phyloP scores from a whole-genome alignment of 2,113 vertebrate species.

The Coracopsis vasa region DNA sequence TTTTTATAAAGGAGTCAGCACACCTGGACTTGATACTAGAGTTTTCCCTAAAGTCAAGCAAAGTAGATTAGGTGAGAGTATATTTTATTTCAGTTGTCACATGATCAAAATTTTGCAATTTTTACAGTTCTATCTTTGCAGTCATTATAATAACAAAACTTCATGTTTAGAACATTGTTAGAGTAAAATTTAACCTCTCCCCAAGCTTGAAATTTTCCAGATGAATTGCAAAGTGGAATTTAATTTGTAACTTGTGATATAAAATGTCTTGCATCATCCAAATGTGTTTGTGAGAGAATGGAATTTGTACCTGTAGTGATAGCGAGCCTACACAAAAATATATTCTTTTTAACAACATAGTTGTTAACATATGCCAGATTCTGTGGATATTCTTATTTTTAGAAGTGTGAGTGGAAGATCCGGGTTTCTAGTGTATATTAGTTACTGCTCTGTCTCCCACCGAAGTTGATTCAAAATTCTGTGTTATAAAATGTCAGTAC shows the following conservation, averaged over 20 bases:
- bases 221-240: neutral
- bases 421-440: neutral
- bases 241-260: neutral
- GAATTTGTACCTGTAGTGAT: neutral
- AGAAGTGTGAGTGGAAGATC: neutral
- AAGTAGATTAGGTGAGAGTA: neutral
- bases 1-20: neutral
- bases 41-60: neutral
- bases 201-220: neutral
- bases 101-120: neutral
- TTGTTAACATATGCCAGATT: neutral
- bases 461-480: neutral
- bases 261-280: neutral
- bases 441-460: neutral
- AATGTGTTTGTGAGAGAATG: neutral
- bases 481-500: neutral
- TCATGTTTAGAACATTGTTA: neutral
- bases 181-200: neutral
- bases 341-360: neutral
- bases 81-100: neutral
- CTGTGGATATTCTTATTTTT: neutral
- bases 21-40: neutral
- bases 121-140: neutral
- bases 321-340: neutral
- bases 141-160: neutral